Percentiles rank a stretch among this genome's conserved stretches.
Conservation (phyloP, 1,140 invertebrate genomes). For the Zaprionus nigranus region DNA sequence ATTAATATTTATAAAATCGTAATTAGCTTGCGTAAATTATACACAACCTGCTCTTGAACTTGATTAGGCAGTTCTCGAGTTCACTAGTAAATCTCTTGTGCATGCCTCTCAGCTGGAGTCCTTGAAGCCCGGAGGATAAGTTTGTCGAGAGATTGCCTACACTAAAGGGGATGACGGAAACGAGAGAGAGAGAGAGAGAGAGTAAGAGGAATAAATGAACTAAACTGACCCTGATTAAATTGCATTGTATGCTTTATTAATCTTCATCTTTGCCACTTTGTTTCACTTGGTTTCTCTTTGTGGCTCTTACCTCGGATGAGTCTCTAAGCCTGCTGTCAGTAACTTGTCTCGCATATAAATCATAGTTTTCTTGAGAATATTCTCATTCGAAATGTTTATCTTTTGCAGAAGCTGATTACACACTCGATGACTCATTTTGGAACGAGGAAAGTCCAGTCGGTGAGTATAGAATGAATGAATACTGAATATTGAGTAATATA, state of each 20-base stretch:
- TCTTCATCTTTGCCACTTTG: background rate
- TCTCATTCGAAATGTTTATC: background rate
- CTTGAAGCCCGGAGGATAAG: background rate
- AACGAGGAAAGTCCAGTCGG: conserved; percentile 94
- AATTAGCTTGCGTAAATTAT: conserved; percentile 1
- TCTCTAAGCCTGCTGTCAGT: background rate
- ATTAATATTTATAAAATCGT: conserved; percentile 12
- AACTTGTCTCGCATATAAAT: background rate
- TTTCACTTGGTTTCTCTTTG: background rate
- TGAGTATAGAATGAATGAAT: conserved; percentile 85
- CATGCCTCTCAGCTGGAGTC: background rate
- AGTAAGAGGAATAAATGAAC: too few species aligned
- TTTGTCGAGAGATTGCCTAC: background rate
- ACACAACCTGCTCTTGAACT: background rate
- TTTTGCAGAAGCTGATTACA: conserved; percentile 94
- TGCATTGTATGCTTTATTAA: background rate
- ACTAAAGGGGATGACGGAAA: background rate
- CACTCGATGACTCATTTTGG: conserved; percentile 95
- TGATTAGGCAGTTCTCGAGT: background rate
- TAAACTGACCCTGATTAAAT: background rate
- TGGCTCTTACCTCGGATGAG: background rate
- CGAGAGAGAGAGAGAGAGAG: background rate
- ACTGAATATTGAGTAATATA: too few species aligned
- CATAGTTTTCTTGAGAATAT: background rate
- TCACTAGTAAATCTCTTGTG: background rate